Evolutionary conservation across 2,113 vertebrate genomes (phyloP).

Genomic region (pig (Sus scrofa)): T2T-Sscrofa CM000812.6:206494501-206495000

Average conservation of each 20-base stretch:
- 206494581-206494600: background rate
- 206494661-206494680: background rate
- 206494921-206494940: background rate
- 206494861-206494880: constrained; percentile 26
- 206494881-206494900: background rate
- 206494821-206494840: background rate
- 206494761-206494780: background rate
- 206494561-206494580: background rate
- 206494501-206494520: background rate
- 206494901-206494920: background rate
- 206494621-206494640: background rate
- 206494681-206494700: background rate
- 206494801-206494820: background rate
- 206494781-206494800: background rate
- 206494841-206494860: background rate
- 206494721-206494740: background rate
- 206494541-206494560: background rate
- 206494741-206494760: background rate
- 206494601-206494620: background rate
- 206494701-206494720: background rate
- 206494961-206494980: background rate
- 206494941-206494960: background rate
- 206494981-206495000: background rate
- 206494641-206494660: background rate
- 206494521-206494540: background rate